Base-by-base conservation (phyloP, 1,140 invertebrate genomes). In the Neotoxoptera formosana region DNA sequence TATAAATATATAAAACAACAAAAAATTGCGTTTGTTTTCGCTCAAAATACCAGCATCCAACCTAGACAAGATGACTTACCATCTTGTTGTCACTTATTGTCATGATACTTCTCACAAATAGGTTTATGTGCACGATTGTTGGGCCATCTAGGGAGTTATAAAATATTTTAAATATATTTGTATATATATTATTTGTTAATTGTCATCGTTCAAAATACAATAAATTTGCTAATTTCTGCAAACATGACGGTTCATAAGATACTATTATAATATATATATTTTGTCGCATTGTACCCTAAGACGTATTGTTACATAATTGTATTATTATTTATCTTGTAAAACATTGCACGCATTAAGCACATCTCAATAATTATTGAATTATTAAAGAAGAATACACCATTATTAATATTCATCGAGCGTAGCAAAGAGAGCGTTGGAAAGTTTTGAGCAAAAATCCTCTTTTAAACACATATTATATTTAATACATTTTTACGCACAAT, bases 81-180 rank as follows among this genome's bases (percentile, higher is more conserved):
- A 99, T 99, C 95, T 98, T 99, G 96, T 99, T 98, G 97, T 99
- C 98, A 97, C 99, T 98, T 96, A 99, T 99, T 97, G 98, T 99
- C 96, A 98, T 98, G 97, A 99, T 99, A 97, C 98, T 99, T 97
- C 98, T 97, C 96, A 99, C 97, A 97, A 98, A 98, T 96, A 99
- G 98, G 97, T 99, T 99, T 97, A 99, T 98, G 96, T 96, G 96
- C 96, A 98, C 98, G 96, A 98, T 97, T 95, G 98, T 97, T 95
- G 98, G 97, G 96, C 97, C 98, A 97, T 98, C 97, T 98, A 97
- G 96, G 95, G 96, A 96, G 91, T 83, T 95, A 95, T 91, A 91
- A 94, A 92, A 90, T 93, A 92, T 92, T 92, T 92, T 92, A 84
- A 84, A 53, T 51, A 84, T 51, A 23, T 51, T 51, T 92, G n/a